These are phyloP conservation scores for Nymphicus hollandicus DNA, from an alignment of 2,113 vertebrate species.

Conservation along the genomic window DNA sequence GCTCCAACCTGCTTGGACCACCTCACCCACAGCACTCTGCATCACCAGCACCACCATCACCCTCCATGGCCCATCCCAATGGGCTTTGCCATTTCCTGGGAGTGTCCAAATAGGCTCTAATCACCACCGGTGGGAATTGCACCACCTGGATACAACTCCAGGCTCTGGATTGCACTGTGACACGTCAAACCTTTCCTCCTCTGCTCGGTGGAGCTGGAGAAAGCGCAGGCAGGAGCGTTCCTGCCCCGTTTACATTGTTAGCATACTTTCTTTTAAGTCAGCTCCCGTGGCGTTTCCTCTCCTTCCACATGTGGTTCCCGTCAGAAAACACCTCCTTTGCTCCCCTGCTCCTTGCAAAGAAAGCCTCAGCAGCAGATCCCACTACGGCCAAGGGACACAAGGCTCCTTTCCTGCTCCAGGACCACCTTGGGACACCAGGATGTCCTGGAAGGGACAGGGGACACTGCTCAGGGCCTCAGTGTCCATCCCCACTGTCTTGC, in stretches of 20 bases:
- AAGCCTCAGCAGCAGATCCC: not conserved
- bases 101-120: not conserved
- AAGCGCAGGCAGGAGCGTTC: not conserved
- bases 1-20: not conserved
- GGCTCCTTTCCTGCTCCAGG: not conserved
- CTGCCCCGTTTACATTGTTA: conserved; percentile 4
- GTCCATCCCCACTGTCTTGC: not conserved
- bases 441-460: not conserved
- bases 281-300: not conserved
- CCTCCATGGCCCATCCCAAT: accelerated
- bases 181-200: not conserved
- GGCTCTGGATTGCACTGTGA: not conserved
- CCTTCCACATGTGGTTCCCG: not conserved
- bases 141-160: not conserved
- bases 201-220: not conserved
- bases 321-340: not conserved
- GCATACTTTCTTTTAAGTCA: conserved; percentile 1
- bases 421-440: accelerated
- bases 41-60: accelerated
- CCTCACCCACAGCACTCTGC: not conserved
- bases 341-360: not conserved
- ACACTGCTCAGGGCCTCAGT: not conserved
- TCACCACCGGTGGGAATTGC: accelerated
- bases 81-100: not conserved
- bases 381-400: accelerated